Evolutionary conservation across 1,140 invertebrate species (phyloP), one percentile per base, ranked within the genome.

Genomic region (Drosophila sproati): DNA sequence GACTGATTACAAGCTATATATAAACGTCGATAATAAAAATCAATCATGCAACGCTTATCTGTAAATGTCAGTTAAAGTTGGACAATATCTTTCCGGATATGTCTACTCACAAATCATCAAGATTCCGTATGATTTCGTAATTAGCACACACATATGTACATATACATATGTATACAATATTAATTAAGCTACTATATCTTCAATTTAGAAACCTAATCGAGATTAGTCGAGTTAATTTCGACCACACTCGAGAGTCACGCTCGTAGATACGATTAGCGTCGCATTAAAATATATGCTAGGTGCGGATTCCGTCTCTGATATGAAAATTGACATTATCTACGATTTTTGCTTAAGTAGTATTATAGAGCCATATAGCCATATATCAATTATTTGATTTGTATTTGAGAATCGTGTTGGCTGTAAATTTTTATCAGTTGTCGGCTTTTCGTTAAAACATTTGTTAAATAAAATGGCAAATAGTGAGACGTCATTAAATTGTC

Each of bases 401-500:
- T 70, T 78, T 72, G 67, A 55, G 37, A 70, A 56, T 78, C 78
- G 81, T 80, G 74, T 48, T n/a, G 67, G 63, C 57, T 72, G 76
- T 78, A 81, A 87, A 73, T 73, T 73, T 57, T 35, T 61, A 59
- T 41, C 80, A 57, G 60, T 50, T 55, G 73, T 56, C 80, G 67
- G 73, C 59, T 41, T 64, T 31, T 20, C 28, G 50, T 37, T 64
- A 56, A 70, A 64, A 60, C 57, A 64, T 68, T 32, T 59, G 82
- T 69, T 85, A 85, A 86, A 62, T 63, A 77, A 73, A 68, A 59
- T 77, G 61, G 76, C 64, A 82, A 88, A 86, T 88, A 88, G 79
- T 87, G 82, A 57, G 79, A 82, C 61, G 87, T 82, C 71, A 74
- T 82, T 87, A 82, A 86, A 79, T 82, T 64, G 69, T 61, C 75